Base-by-base conservation (phyloP, 2,797 vertebrate species). In the Scolopax rusticola region DNA sequence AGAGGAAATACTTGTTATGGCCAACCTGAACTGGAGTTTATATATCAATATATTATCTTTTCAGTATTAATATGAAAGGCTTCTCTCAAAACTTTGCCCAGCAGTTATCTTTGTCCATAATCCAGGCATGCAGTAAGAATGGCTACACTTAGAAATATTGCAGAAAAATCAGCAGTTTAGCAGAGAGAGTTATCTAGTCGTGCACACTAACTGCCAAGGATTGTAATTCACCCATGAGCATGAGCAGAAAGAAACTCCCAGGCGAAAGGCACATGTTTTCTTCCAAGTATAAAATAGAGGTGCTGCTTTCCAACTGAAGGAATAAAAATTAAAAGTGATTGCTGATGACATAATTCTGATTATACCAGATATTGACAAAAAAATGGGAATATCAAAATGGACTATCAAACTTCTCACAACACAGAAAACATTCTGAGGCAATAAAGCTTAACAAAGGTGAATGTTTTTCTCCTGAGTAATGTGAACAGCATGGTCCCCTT, bases 41-140 rank as follows among this genome's bases (percentile, higher is more conserved):
- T 23, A 11, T 6, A 17, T 9, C 18, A 24, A 20, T 6, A 2
- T 15, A 12, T 28, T 2, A 0, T 32, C 43, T 45, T 56, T 56
- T 30, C 77, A 92, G 33, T 50, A 59, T 24, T 53, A 68, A 27
- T 8, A 16, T 17, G 59, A 87, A 79, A 60, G 21, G 9, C 15
- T 92, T 65, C 65, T 41, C n/a, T 30, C 40, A 32, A 89, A 83
- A 28, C 14, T 76, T 18, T 33, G 21, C 71, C 59, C 51, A 79
- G 41, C 8, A 47, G 15, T n/a, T 47, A 51, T 16, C 25, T 41
- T 51, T 67, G 47, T 28, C 23, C 68, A 30, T 18, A 68, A 51
- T n/a, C 24, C 56, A 87, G 40, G 25, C 0, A 50, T 7, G 1
- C 0, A 1, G 17, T 45, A 48, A 65, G 36, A 80, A 25, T 11